Evolutionary conservation across 1,140 invertebrate genomes (phyloP), one percentile per base, ranked within the genome.

Genomic region (Drosophila watanabei): DNA sequence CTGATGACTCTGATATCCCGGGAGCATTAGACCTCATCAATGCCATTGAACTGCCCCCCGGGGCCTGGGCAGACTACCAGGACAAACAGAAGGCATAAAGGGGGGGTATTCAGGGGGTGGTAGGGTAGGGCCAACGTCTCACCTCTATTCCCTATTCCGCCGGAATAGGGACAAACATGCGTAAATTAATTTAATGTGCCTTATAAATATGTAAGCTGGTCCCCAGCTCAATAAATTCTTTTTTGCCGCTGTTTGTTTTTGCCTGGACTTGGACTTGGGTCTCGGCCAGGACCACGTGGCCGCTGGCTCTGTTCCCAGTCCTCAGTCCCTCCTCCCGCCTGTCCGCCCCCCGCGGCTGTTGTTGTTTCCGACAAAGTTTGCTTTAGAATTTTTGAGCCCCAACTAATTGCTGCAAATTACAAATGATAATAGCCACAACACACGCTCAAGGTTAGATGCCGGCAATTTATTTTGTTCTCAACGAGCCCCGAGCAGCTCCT

Each of bases 361-460:
- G 84, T 41, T 80, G 83, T 79, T 83, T 49, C 70, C 70, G 70
- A 80, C 75, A 77, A 90, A 90, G 82, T 90, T 90, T 90, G 86
- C 86, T 90, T 90, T 90, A 86, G 86, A 90, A 90, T 90, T 90
- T 90, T 90, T 88, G 86, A 90, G 86, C 86, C 82, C 82, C 82
- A 86, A 85, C 86, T 90, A 90, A 90, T 90, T 90, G 86, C 86
- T 86, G 82, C 86, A 90, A 90, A 90, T 90, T 90, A 90, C 86
- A 78, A 90, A 90, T 90, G 86, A 90, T 90, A 90, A 90, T 90
- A 90, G 86, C 86, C 86, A 90, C 87, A 90, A 90, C 86, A 91
- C 87, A 90, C 86, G 86, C 86, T 90, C 86, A 90, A 90, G 86
- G 86, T 90, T 90, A 90, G 79, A 86, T 80, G 86, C 86, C 79